phyloP scores from a whole-genome alignment of 1,140 invertebrate species.

The Ceratosolen fusciceps region DNA sequence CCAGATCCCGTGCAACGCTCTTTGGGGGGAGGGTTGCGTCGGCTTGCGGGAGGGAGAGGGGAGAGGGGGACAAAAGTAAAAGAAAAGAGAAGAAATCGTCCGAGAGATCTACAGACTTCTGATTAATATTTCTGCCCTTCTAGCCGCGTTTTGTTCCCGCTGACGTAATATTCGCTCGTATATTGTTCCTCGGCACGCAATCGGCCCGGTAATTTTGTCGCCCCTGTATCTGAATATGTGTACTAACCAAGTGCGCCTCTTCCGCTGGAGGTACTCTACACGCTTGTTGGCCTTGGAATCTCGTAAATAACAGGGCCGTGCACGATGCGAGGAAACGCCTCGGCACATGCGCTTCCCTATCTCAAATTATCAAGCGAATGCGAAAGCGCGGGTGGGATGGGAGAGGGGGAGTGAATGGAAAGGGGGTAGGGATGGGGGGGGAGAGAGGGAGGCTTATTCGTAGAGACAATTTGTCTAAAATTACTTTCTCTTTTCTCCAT shows the following conservation, averaged over 20 bases:
- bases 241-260: background rate
- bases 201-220: background rate
- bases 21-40: too few species aligned
- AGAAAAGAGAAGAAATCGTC: background rate
- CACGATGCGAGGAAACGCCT: background rate
- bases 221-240: background rate
- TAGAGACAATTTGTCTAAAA: too few species aligned
- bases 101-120: background rate
- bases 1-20: background rate
- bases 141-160: background rate
- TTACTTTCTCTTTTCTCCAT: too few species aligned
- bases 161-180: background rate
- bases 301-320: slow-evolving; percentile 12
- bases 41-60: too few species aligned
- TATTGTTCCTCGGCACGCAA: slow-evolving; percentile 33
- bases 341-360: background rate
- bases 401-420: too few species aligned
- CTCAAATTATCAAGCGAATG: too few species aligned
- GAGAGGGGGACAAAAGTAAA: too few species aligned
- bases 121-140: background rate
- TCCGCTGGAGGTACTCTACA: background rate
- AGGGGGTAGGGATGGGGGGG: too few species aligned
- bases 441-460: too few species aligned
- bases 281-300: slow-evolving; percentile 21
- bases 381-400: too few species aligned